A percentile compares a stretch with the other conserved stretches of the same genome.
Conservation (phyloP, 2,797 vertebrate species). For the Brachyalestes nurse region DNA sequence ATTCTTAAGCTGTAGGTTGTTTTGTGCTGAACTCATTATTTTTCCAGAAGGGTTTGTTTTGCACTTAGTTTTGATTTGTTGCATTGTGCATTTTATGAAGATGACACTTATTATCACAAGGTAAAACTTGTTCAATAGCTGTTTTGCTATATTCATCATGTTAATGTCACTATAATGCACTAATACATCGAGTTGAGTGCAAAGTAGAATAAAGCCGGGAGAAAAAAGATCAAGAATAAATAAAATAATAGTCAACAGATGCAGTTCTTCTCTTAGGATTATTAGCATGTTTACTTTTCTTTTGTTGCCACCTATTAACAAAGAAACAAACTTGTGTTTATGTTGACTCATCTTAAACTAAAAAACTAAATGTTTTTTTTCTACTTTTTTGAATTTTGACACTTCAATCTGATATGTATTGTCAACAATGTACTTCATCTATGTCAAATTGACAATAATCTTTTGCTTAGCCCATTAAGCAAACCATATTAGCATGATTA, state of each 20-base stretch:
- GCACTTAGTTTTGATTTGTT: neutral
- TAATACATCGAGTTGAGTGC: slow-evolving; percentile 10
- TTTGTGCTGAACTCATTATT: neutral
- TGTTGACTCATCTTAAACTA: too few species aligned
- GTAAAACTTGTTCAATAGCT: neutral
- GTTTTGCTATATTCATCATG: neutral
- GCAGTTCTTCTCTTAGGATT: neutral
- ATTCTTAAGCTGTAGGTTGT: slow-evolving; percentile 1
- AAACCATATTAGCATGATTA: neutral
- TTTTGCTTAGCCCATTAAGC: too few species aligned
- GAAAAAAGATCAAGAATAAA: slow-evolving; percentile 36
- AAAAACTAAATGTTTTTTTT: too few species aligned
- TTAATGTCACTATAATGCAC: slow-evolving; percentile 23
- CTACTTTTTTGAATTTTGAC: too few species aligned
- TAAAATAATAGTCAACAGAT: neutral
- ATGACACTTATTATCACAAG: neutral
- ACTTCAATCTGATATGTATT: too few species aligned
- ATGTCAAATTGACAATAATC: too few species aligned
- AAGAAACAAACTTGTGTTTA: too few species aligned
- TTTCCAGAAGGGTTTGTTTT: neutral
- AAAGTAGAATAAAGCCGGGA: neutral
- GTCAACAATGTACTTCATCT: too few species aligned
- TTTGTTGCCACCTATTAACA: too few species aligned
- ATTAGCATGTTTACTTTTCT: too few species aligned
- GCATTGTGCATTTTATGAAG: slow-evolving; percentile 6